A percentile compares a stretch with the other conserved stretches of the same genome.
phyloP scores from a whole-genome alignment of 92 coral and sea anemone genomes.

The Porites rus region DNA sequence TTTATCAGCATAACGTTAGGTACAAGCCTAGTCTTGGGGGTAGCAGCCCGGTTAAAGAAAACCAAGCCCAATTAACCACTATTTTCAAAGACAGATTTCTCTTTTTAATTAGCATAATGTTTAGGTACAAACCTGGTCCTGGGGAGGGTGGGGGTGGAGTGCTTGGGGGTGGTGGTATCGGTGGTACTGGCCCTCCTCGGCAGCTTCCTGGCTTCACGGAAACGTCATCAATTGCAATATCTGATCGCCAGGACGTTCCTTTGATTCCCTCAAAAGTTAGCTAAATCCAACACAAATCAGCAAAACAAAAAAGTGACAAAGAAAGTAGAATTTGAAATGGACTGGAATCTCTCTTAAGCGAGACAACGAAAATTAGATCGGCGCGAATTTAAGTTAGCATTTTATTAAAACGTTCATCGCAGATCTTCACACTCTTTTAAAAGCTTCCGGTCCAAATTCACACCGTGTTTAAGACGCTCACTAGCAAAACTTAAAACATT shows the following conservation, averaged over 20 bases:
- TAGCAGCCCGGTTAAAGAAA: neutral
- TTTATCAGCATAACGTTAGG: too few relatives aligned
- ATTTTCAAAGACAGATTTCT: neutral
- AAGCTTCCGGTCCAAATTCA: too few relatives aligned
- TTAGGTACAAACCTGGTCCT: neutral
- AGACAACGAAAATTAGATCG: too few relatives aligned
- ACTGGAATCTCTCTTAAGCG: too few relatives aligned
- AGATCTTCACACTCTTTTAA: too few relatives aligned
- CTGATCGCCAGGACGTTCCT: constrained; percentile 60
- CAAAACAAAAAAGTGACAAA: too few relatives aligned
- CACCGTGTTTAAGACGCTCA: too few relatives aligned
- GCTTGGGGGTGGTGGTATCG: constrained; percentile 31
- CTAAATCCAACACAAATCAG: constrained; percentile 12
- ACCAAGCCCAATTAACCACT: neutral
- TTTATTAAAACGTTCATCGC: too few relatives aligned
- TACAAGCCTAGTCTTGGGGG: too few relatives aligned
- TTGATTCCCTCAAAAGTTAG: constrained; percentile 70
- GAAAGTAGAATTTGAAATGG: too few relatives aligned
- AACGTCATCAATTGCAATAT: constrained; percentile 76
- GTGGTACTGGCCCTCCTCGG: neutral
- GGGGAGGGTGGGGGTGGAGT: constrained; percentile 20
- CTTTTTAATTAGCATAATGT: neutral
- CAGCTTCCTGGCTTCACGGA: constrained; percentile 52
- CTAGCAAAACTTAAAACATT: too few relatives aligned
- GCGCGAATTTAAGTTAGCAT: too few relatives aligned